Conservation (phyloP, 2,113 vertebrate species). For the Panthera tigris region DNA sequence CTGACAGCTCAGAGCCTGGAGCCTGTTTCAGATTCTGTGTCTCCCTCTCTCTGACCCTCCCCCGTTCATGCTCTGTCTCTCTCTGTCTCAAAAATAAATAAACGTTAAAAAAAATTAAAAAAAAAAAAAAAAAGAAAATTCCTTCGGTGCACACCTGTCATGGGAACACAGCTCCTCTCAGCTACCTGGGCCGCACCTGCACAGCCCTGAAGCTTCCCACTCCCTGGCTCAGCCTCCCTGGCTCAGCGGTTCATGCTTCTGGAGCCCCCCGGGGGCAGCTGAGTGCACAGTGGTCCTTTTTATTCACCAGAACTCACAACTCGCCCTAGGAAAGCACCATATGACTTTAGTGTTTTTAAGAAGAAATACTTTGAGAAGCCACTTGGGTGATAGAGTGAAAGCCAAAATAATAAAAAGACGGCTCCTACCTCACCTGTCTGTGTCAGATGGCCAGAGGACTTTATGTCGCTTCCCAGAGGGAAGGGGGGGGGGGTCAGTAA, state of each 20-base stretch:
- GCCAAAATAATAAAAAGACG: background rate
- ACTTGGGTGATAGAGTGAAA: background rate
- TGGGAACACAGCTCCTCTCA: too few species aligned
- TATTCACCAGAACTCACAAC: background rate
- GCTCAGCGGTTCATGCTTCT: background rate
- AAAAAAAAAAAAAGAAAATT: too few species aligned
- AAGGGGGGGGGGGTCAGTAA: background rate
- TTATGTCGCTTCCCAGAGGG: background rate
- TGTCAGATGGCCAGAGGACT: background rate
- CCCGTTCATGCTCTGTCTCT: too few species aligned
- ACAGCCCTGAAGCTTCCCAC: too few species aligned
- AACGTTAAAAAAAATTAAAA: too few species aligned
- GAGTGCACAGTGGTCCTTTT: too few species aligned
- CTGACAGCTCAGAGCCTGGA: too few species aligned
- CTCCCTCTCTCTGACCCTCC: too few species aligned
- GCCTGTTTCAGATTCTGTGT: too few species aligned
- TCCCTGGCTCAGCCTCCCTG: accelerated
- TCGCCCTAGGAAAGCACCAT: background rate
- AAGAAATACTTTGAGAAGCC: background rate
- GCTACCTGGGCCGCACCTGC: too few species aligned
- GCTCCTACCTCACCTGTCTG: background rate
- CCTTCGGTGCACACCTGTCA: too few species aligned
- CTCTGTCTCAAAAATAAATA: too few species aligned
- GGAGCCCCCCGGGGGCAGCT: accelerated
- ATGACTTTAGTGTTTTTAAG: background rate